Evolutionary conservation across 2,888 invertebrate genomes (phyloP).

Genomic region (Ferrisia virgata): DNA sequence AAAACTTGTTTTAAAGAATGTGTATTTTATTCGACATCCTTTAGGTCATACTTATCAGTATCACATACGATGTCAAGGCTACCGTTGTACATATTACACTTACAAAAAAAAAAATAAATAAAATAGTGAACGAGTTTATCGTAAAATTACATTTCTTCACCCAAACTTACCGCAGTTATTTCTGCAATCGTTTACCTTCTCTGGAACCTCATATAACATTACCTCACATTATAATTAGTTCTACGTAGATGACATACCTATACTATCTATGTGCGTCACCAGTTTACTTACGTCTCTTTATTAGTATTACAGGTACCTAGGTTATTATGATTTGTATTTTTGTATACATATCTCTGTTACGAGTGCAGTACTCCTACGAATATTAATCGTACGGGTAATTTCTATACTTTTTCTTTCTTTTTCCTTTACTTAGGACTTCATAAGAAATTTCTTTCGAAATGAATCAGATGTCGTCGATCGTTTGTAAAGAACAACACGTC

Average conservation of each 20-base stretch:
- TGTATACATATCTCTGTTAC: background rate
- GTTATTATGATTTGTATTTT: background rate
- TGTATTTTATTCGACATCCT: conserved; percentile 12
- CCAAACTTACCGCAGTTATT: background rate
- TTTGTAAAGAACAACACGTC: background rate
- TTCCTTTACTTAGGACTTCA: background rate
- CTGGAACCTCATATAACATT: background rate
- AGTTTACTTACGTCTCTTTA: too few relatives aligned
- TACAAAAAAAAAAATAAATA: too few relatives aligned
- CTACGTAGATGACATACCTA: background rate
- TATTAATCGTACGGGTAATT: too few relatives aligned
- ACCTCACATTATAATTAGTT: background rate
- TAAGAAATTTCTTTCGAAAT: background rate
- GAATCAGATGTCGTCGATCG: background rate
- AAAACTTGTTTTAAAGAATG: conserved; percentile 18
- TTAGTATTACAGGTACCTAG: background rate
- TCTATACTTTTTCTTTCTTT: background rate
- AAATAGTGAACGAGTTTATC: background rate
- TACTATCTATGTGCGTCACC: too few relatives aligned
- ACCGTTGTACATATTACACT: background rate
- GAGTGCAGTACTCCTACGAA: too few relatives aligned
- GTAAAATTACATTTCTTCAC: conserved; percentile 31
- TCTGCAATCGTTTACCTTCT: conserved; percentile 24
- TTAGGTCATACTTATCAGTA: conserved; percentile 37
- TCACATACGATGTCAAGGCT: conserved; percentile 38